Percentiles rank a stretch among this genome's conserved stretches.
These are phyloP conservation scores for Mechanitis mazaeus DNA, from an alignment of 2,888 invertebrate genomes.

Conservation along the genomic window DNA sequence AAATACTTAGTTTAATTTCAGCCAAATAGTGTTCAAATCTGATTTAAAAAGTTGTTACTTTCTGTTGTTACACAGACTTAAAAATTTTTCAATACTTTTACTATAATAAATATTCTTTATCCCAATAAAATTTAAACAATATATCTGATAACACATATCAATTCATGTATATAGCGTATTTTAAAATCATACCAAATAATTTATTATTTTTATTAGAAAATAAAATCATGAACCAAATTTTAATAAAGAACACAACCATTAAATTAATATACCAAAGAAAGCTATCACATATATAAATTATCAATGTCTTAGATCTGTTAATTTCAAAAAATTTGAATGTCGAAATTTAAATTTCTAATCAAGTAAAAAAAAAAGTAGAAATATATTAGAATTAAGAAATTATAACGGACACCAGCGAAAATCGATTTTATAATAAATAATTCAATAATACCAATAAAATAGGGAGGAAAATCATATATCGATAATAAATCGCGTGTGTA, in stretches of 20 bases:
- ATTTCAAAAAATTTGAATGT: neutral
- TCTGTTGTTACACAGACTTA: no score
- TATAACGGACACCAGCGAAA: constrained; percentile 14
- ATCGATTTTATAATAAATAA: constrained; percentile 32
- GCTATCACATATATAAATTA: neutral
- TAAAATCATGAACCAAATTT: neutral
- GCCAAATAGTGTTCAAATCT: no score
- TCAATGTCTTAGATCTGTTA: neutral
- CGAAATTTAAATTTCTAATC: neutral
- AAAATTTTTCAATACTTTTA: no score
- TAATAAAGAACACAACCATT: neutral
- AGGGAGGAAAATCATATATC: constrained; percentile 43
- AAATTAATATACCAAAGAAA: neutral
- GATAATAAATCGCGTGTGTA: constrained; percentile 63
- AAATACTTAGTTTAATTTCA: no score
- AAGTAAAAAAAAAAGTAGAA: neutral
- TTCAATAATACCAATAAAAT: constrained; percentile 31
- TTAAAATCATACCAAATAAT: neutral
- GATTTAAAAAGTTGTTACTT: no score
- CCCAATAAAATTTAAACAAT: no score
- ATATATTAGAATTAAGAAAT: neutral
- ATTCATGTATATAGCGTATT: neutral
- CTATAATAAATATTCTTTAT: no score
- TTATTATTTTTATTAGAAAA: neutral
- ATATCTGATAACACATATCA: no score